Evolutionary conservation across 1,140 invertebrate genomes (phyloP).

Genomic region (Triops longicaudatus): DNA sequence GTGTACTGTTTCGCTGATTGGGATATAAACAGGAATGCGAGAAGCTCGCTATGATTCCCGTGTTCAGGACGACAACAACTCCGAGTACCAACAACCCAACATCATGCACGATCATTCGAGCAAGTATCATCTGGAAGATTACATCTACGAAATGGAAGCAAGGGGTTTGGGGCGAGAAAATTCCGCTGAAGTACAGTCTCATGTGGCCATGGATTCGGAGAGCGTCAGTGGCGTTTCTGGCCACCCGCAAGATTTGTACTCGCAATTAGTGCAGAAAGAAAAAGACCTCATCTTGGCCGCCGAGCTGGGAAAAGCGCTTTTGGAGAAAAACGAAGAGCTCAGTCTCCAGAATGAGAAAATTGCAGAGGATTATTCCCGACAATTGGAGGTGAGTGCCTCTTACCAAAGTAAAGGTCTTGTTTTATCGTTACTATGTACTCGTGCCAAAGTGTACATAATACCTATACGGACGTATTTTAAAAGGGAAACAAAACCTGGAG

Average conservation of each 20-base stretch:
- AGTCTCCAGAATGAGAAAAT: constrained; percentile 74
- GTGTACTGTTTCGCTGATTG: neutral
- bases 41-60: neutral
- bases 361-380: constrained; percentile 79
- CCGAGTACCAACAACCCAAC: neutral
- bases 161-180: constrained; percentile 17
- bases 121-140: constrained; percentile 42
- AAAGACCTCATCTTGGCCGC: constrained; percentile 85
- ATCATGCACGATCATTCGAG: neutral
- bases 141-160: constrained; percentile 47
- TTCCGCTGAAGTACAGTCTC: constrained; percentile 33
- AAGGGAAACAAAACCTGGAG: neutral
- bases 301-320: constrained; percentile 84
- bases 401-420: too few species aligned
- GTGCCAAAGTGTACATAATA: too few species aligned
- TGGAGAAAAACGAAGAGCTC: constrained; percentile 89
- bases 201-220: constrained; percentile 45
- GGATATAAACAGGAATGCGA: neutral
- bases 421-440: too few species aligned
- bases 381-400: constrained; percentile 70
- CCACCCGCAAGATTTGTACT: constrained; percentile 60
- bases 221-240: constrained; percentile 38
- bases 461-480: neutral
- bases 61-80: neutral
- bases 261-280: constrained; percentile 82